phyloP scores from a whole-genome alignment of 2,797 vertebrate species.

The Cyclura pinguis region DNA sequence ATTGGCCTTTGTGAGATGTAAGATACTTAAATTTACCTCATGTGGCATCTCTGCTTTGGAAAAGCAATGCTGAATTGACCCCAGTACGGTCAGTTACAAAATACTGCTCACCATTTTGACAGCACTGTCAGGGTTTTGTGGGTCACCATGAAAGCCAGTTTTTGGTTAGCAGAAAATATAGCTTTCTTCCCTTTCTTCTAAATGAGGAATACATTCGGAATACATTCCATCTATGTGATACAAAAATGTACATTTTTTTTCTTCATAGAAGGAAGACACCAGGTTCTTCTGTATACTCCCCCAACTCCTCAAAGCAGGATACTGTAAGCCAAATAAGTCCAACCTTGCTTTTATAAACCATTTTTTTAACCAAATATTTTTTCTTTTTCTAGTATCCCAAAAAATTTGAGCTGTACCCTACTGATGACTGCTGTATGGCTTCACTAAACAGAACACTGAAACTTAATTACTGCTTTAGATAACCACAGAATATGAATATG shows the following conservation, averaged over 20 bases:
- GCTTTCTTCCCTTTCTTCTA: not conserved
- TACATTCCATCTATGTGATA: not conserved
- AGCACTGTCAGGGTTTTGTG: not conserved
- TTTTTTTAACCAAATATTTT: not conserved
- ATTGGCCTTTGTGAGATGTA: not conserved
- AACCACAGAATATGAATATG: not conserved
- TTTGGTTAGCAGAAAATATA: not conserved
- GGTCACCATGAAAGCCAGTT: not conserved
- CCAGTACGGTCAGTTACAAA: not conserved
- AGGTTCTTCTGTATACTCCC: not conserved
- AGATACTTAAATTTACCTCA: not conserved
- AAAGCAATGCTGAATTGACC: not conserved
- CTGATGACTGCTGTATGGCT: not conserved
- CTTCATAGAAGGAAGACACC: not conserved
- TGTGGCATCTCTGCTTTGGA: not conserved
- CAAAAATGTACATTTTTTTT: not conserved
- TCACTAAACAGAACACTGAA: not conserved
- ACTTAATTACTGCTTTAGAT: not conserved
- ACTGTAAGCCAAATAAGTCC: not conserved
- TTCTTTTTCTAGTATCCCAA: not conserved
- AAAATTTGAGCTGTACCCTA: not conserved
- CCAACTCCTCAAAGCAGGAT: not conserved
- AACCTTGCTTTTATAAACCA: not conserved
- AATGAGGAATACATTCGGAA: not conserved
- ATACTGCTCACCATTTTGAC: not conserved